Evolutionary conservation across 35 echinoderm and acorn worm species (phyloP), one percentile per base, ranked within the genome.

Genomic region (Ophiothrix spiculata): DNA sequence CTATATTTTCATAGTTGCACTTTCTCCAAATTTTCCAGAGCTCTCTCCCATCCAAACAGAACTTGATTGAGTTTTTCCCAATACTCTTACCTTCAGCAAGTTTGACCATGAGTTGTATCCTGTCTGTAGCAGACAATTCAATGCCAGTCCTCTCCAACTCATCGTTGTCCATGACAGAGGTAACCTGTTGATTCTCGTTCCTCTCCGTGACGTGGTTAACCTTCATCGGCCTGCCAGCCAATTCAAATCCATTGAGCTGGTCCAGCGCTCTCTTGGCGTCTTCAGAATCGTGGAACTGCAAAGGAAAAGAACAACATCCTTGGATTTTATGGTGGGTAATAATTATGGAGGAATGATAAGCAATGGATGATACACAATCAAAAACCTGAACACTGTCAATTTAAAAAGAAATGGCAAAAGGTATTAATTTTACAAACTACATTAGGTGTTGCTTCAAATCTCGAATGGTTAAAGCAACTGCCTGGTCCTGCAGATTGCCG

Each of bases 31-130:
- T n/a, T n/a, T n/a, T n/a, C n/a, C n/a, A n/a, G n/a, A n/a, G n/a
- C n/a, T n/a, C n/a, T n/a, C n/a, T n/a, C n/a, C n/a, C 56, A 64
- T 31, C 60, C 0, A 69, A 69, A 69, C n/a, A n/a, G n/a, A n/a
- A n/a, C n/a, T n/a, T n/a, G n/a, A n/a, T n/a, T n/a, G n/a, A n/a
- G n/a, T n/a, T n/a, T n/a, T n/a, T n/a, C 25, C 17, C 0, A 36
- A 78, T n/a, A 31, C 13, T 56, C 85, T 37, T 83, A 98, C 95
- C 95, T 89, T 98, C 95, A 37, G 95, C 95, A 56, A 98, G 80
- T 88, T 94, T 93, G 34, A 92, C 95, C 95, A 98, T 98, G 78
- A 98, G 95, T 83, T 98, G 95, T 33, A 98, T 78, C 40, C 95
- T 75, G 32, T 92, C 95, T 2, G 95, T 94, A 6, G 89, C 86